Base-by-base conservation (phyloP, 2,888 invertebrate species). In the Leptinotarsa juncta region DNA sequence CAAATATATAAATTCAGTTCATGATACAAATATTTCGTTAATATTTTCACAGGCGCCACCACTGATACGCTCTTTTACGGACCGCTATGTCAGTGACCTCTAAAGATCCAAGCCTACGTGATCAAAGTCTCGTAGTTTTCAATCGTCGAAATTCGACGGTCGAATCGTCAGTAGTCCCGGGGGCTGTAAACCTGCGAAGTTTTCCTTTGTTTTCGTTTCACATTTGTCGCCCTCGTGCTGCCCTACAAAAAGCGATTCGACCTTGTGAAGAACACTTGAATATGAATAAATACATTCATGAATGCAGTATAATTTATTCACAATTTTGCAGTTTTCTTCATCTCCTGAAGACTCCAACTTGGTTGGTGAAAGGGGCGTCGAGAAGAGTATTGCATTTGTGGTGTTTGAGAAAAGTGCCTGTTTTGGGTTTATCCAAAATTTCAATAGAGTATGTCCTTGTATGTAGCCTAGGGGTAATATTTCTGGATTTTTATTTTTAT, bases 51-150 rank as follows among this genome's bases (percentile, higher is more conserved):
- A 32, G 32, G 32, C 62, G 62, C 62, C 42, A 62, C 62, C 62
- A 26, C 62, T 62, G 62, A 62, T 62, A 42, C 32, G 5, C 62
- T 62, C 32, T 42, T 32, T 26, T 65, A 55, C 67, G 70, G 15
- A 14, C 62, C 69, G 71, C 15, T 20, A 78, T 82, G 83, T 83
- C 83, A 77, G 57, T 80, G 83, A 82, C 81, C 74, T 72, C 71
- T 78, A 73, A 77, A 76, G 74, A 76, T 75, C 65, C 57, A 71
- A 76, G 83, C 71, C 81, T 84, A 84, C 84, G 84, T 84, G 84
- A 84, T 83, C 65, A 67, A 48, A 62, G 77, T 67, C 81, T 79
- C 82, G 83, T 82, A 71, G 51, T 42, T 65, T 60, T 15, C 26
- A 16, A 55, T 23, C 55, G 12, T 42, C 42, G n/a, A n/a, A n/a